Evolutionary conservation across 2,113 vertebrate species (phyloP).

Genomic region (Saguinus midas): DNA sequence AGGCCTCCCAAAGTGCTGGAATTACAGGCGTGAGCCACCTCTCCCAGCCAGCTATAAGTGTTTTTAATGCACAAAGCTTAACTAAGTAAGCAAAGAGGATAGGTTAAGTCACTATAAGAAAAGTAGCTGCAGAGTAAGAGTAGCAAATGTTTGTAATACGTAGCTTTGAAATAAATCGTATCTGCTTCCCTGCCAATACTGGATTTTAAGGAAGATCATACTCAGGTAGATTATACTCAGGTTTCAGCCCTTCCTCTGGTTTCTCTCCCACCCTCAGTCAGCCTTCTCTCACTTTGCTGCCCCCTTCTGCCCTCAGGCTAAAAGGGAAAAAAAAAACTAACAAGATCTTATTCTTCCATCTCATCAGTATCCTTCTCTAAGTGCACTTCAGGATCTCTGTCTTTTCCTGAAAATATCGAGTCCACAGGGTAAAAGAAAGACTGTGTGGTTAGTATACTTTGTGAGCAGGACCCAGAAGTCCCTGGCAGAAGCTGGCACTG

Average conservation of each 20-base stretch:
- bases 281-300: background rate
- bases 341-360: background rate
- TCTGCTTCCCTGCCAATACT: background rate
- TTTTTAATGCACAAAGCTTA: background rate
- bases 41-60: too few species aligned
- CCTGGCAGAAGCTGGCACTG: background rate
- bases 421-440: background rate
- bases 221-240: background rate
- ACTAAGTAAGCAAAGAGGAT: background rate
- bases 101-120: background rate
- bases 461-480: background rate
- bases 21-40: too few species aligned
- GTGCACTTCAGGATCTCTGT: background rate
- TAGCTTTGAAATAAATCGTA: background rate
- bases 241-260: background rate
- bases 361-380: background rate
- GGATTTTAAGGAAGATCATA: constrained; percentile 18
- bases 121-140: background rate
- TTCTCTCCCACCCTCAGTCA: background rate
- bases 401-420: background rate
- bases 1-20: too few species aligned
- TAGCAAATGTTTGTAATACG: background rate
- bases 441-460: background rate
- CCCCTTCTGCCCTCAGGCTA: background rate
- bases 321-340: background rate